These are phyloP conservation scores for Heterotilapia buettikoferi DNA, from an alignment of 2,113 vertebrate species.

Conservation along the genomic window DNA sequence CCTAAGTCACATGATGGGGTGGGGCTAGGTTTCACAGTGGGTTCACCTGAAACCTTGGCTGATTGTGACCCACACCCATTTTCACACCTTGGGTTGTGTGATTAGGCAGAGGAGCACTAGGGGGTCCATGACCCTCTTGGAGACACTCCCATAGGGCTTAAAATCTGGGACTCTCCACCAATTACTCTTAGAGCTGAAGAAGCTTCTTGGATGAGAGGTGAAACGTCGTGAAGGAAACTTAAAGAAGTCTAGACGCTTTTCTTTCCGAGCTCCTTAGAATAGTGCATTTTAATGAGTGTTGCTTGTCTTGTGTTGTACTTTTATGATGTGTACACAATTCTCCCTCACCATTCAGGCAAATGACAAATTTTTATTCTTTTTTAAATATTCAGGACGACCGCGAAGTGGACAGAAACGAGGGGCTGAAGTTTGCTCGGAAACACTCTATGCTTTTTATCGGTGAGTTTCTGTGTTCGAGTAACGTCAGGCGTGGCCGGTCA, in stretches of 20 bases:
- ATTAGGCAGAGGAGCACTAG: accelerated
- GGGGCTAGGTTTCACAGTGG: neutral
- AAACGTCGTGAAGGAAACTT: neutral
- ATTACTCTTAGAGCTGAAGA: neutral
- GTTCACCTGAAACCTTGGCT: neutral
- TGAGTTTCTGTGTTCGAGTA: slow-evolving; percentile 58
- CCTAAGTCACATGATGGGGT: neutral
- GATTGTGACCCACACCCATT: neutral
- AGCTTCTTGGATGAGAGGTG: neutral
- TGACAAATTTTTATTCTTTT: neutral
- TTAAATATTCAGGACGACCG: slow-evolving; percentile 80
- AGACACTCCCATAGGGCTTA: neutral
- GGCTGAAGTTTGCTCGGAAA: slow-evolving; percentile 94
- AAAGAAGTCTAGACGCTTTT: neutral
- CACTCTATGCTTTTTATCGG: slow-evolving; percentile 99
- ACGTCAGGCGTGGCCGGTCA: neutral
- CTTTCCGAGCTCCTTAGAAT: neutral
- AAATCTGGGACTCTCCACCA: neutral
- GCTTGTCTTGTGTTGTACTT: neutral
- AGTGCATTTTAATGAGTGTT: neutral
- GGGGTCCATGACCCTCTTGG: neutral
- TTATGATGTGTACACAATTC: accelerated
- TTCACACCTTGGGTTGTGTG: neutral
- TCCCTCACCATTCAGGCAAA: neutral
- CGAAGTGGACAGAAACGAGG: slow-evolving; percentile 94